Conservation (phyloP, 2,888 invertebrate genomes). For the Pimpla rufipes region DNA sequence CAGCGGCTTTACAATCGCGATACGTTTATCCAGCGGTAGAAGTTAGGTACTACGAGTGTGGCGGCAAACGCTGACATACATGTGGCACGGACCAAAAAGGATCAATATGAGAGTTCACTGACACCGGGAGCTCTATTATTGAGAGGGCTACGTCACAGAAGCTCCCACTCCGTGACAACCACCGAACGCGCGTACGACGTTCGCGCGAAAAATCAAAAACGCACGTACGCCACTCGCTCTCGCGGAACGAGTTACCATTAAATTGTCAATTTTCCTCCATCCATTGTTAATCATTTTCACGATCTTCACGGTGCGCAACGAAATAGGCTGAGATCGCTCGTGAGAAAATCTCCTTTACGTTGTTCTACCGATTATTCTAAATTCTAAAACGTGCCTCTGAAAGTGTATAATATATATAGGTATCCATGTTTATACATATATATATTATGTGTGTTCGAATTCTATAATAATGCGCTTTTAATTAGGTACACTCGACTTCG, state of each 20-base stretch:
- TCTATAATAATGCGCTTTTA: conserved; percentile 58
- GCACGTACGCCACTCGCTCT: no score
- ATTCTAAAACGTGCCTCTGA: conserved; percentile 49
- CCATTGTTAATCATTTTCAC: background rate
- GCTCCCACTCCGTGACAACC: conserved; percentile 49
- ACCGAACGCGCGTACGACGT: no score
- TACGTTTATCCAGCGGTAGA: conserved; percentile 3
- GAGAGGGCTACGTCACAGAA: conserved; percentile 63
- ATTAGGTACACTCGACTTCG: conserved; percentile 70
- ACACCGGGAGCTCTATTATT: conserved; percentile 72
- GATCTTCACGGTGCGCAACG: conserved; percentile 6
- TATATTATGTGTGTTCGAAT: conserved; percentile 58
- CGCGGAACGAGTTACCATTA: background rate
- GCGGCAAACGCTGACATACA: conserved; percentile 13
- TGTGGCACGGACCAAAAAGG: conserved; percentile 41
- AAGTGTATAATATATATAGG: conserved; percentile 52
- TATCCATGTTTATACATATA: conserved; percentile 52
- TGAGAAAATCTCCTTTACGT: conserved; percentile 37
- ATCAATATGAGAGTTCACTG: conserved; percentile 74
- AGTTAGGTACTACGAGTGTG: background rate
- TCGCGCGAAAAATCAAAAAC: no score
- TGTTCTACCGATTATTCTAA: conserved; percentile 31
- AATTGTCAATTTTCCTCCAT: conserved; percentile 7
- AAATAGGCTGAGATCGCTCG: conserved; percentile 40
- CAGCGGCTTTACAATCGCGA: background rate